Conservation (phyloP, 2,888 invertebrate genomes). For the Mechanitis messenoides region DNA sequence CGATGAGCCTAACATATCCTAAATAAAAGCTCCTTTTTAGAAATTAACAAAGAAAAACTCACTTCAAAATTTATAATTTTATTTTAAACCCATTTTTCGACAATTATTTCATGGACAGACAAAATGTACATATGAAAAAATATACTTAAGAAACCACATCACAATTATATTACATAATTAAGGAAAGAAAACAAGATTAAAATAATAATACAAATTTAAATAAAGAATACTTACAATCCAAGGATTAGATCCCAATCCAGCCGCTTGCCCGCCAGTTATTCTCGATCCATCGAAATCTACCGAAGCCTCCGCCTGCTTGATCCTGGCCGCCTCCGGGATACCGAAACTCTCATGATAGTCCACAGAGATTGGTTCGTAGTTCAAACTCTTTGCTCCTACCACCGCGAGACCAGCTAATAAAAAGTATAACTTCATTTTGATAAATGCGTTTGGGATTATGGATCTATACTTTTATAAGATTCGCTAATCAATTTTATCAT, state of each 20-base stretch:
- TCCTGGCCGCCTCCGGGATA: slow-evolving; percentile 37
- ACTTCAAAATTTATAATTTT: too few relatives aligned
- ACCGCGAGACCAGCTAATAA: neutral
- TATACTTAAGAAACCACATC: too few relatives aligned
- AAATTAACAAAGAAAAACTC: too few relatives aligned
- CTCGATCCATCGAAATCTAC: slow-evolving; percentile 36
- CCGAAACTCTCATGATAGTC: slow-evolving; percentile 43
- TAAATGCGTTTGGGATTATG: too few relatives aligned
- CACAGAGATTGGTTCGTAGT: slow-evolving; percentile 28
- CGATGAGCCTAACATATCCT: too few relatives aligned
- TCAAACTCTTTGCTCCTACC: slow-evolving; percentile 7
- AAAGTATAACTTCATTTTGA: neutral
- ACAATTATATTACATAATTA: too few relatives aligned
- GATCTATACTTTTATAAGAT: neutral
- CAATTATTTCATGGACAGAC: too few relatives aligned
- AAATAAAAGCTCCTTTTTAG: too few relatives aligned
- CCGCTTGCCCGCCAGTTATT: slow-evolving; percentile 39
- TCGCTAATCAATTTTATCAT: neutral
- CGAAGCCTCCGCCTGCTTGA: slow-evolving; percentile 34
- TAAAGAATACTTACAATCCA: slow-evolving; percentile 30
- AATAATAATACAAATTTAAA: neutral
- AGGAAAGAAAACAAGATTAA: neutral
- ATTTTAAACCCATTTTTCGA: too few relatives aligned
- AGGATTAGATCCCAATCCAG: slow-evolving; percentile 32
- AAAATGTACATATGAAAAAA: too few relatives aligned